Evolutionary conservation across 2,113 vertebrate species (phyloP), one percentile per base, ranked within the genome.

Genomic region (Meleagris gallopavo): DNA sequence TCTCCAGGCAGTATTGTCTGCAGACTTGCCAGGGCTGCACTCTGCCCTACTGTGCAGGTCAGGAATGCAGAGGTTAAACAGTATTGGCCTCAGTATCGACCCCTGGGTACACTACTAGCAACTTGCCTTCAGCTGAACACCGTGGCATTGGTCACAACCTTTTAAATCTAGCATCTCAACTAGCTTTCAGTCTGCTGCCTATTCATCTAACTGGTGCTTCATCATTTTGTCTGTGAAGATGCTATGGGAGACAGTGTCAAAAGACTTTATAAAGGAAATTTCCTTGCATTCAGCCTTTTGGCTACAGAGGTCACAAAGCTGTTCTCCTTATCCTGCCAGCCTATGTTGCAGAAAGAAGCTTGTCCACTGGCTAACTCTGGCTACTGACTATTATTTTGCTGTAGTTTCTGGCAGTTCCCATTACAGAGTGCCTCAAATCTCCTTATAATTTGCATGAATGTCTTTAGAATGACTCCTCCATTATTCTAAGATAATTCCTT

Each of bases 391-490:
- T 41, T 46, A 24, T 13, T 62, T 83, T 70, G 29, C 40, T 13
- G 8, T 55, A n/a, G 29, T 62, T 83, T 79, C 60, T 85, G 66
- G 7, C 30, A 55, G 38, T 60, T 80, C 30, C 43, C 36, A 40
- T 8, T 58, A 27, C 41, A 11, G 10, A 52, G 25, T 34, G 10
- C 22, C 19, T 88, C 30, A 58, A n/a, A 19, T 83, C 71, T 75
- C 54, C 41, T 62, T 75, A 48, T 7, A 11, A 62, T 62, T 71
- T 58, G 10, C 0, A 0, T 83, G 41, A 54, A 76, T 67, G 13
- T 0, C 0, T 38, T 38, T 89, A 3, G 14, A 79, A 54, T 60
- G 46, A 19, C 29, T 86, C 38, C 43, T 64, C 27, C 2, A 0
- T 76, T 89, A 30, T 83, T 89, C 54, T 76, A 5, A 4, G 30